Base-by-base conservation (phyloP, 2,888 invertebrate species). In the Pseudococcus viburni region DNA sequence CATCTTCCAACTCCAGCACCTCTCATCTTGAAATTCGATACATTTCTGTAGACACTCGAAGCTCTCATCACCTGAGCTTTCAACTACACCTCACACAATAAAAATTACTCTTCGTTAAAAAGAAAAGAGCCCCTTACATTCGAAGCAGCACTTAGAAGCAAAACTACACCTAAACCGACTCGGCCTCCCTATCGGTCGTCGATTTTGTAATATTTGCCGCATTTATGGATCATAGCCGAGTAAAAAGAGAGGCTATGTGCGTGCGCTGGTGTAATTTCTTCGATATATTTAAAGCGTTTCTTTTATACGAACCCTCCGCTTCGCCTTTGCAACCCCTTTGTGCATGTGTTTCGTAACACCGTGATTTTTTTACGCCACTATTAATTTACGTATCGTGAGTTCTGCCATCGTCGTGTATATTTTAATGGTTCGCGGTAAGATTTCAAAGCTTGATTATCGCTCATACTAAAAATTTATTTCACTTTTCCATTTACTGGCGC, bases 311-410 rank as follows among this genome's bases (percentile, higher is more conserved):
- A 7, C 64, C 64, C 64, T 22, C 64, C 64, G 15, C 11, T 19
- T 9, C 1, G 11, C 22, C 64, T 33, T 33, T 33, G 59, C 59
- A 59, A 9, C 64, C 64, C 12, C 22, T 22, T 59, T 22, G 64
- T 59, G n/a, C n/a, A 59, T 5, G n/a, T 59, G n/a, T 22, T 64
- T 22, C 64, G n/a, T n/a, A 64, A 19, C 19, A 22, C 22, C 22
- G 73, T 73, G 73, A 33, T 73, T 73, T 73, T 73, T 73, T 73
- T 73, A 73, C 73, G 73, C 73, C 73, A 33, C 73, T 73, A 33
- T 73, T 73, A 73, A 73, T 73, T 73, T 73, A 73, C 73, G 15
- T 73, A 73, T 73, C 73, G 73, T 73, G 73, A 73, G 73, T 73
- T 26, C 33, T 73, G 33, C 73, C 73, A 33, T 26, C 33, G 73